Base-by-base conservation (phyloP, 2,113 vertebrate species). In the Rhea pennata region DNA sequence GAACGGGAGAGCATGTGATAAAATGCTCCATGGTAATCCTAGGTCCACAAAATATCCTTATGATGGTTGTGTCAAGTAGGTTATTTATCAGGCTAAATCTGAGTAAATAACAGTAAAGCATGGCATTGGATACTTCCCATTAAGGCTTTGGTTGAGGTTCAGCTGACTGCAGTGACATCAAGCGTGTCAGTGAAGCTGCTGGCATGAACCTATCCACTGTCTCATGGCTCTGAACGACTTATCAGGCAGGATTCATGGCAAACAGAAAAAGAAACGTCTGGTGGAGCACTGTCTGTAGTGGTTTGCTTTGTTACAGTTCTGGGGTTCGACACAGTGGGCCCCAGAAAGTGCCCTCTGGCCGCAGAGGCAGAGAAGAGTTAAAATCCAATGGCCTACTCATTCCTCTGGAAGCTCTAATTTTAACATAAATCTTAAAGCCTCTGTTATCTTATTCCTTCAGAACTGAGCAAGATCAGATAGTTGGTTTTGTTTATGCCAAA, bases 141-240 rank as follows among this genome's bases (percentile, higher is more conserved):
- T 42, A 61, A 20, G 23, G 6, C 12, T 73, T 88, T 19, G 40
- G 1, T n/a, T 58, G 44, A 79, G 42, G 33, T 79, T 95, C 36
- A n/a, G 36, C 46, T 64, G 14, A 14, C 11, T 42, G 23, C 8
- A 21, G n/a, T 54, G 24, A 31, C 0, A 0, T 69, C 21, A 76
- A 44, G 13, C 9, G 13, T 36, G 4, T 66, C 4, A 2, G 2
- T 40, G 31, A 71, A 65, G 40, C 75, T 14, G 23, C 56, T 26
- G 44, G 2, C 88, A 40, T 33, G 36, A 58, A 15, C 20, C 36
- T 62, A 46, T 46, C 22, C 0, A 5, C 10, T 26, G 27, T 67
- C 19, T 36, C 12, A 3, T 27, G 59, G 27, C 33, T 84, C 51
- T 78, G 74, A 77, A 84, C 70, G 40, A 40, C 65, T 36, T 36